Percentiles rank a stretch among this genome's conserved stretches.
phyloP scores from a whole-genome alignment of 1,140 invertebrate genomes.

The Nilaparvata lugens region DNA sequence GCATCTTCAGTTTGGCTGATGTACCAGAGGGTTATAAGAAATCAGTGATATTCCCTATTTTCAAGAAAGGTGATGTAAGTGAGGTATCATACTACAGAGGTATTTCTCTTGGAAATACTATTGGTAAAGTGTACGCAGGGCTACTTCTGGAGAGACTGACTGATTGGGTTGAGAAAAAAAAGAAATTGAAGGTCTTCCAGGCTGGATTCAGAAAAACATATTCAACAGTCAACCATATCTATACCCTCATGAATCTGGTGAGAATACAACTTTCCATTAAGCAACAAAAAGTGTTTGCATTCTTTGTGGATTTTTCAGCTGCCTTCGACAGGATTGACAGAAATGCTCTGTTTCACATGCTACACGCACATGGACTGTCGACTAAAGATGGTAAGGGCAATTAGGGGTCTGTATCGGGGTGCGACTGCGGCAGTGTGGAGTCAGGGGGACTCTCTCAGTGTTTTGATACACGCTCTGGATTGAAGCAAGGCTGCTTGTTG shows the following conservation, averaged over 20 bases:
- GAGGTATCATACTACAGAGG: slow-evolving; percentile 25
- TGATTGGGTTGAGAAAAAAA: slow-evolving; percentile 19
- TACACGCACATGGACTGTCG: too few relatives aligned
- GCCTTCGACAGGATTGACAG: slow-evolving; percentile 4
- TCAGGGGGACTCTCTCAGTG: neutral
- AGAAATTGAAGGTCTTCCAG: slow-evolving; percentile 24
- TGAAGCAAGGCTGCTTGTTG: slow-evolving; percentile 21
- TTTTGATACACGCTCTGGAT: slow-evolving; percentile 15
- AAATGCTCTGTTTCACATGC: neutral
- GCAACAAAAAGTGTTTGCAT: neutral
- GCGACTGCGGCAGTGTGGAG: slow-evolving; percentile 5
- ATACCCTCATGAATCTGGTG: slow-evolving; percentile 14
- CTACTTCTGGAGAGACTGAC: slow-evolving; percentile 22
- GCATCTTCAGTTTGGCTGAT: neutral
- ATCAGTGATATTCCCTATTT: slow-evolving; percentile 10
- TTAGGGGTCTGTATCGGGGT: too few relatives aligned
- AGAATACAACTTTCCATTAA: neutral
- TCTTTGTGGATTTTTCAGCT: slow-evolving; percentile 8
- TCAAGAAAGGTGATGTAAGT: slow-evolving; percentile 21
- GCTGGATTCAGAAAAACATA: slow-evolving; percentile 24
- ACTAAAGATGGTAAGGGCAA: too few relatives aligned
- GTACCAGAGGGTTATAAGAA: neutral
- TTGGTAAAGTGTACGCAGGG: slow-evolving; percentile 24
- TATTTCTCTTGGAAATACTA: slow-evolving; percentile 24
- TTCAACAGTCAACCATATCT: slow-evolving; percentile 22